Conservation (phyloP, 2,888 invertebrate genomes). For the Agrochola litura region DNA sequence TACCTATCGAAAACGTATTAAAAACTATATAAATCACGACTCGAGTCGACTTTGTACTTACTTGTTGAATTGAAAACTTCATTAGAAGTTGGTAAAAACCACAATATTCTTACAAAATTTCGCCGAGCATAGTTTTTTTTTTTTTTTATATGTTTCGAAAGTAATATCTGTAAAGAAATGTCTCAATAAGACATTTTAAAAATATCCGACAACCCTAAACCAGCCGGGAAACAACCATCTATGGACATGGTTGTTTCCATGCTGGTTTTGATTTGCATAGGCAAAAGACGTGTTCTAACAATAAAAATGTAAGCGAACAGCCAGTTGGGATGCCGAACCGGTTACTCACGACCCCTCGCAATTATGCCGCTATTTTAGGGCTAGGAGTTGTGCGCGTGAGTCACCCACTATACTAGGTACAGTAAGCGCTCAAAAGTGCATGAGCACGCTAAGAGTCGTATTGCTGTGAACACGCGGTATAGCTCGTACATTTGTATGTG, state of each 20-base stretch:
- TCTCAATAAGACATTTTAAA: not conserved
- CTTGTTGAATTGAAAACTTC: too few species aligned
- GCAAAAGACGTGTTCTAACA: conserved; percentile 22
- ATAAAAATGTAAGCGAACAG: conserved; percentile 37
- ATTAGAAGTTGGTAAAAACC: not conserved
- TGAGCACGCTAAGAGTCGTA: too few species aligned
- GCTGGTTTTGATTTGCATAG: too few species aligned
- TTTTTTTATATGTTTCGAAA: not conserved
- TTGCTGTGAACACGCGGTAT: too few species aligned
- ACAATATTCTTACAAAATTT: not conserved
- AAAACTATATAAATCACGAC: not conserved
- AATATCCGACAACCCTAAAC: not conserved
- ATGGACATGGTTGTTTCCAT: not conserved
- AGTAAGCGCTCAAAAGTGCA: too few species aligned
- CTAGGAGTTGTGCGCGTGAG: conserved; percentile 54
- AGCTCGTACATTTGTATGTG: too few species aligned
- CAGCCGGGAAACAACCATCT: not conserved
- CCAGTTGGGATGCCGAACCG: conserved; percentile 64
- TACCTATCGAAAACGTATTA: not conserved
- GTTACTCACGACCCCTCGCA: conserved; percentile 71
- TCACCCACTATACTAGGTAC: conserved; percentile 52
- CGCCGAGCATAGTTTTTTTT: too few species aligned
- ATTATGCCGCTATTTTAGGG: conserved; percentile 74
- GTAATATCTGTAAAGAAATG: too few species aligned
- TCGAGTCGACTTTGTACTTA: not conserved